Base-by-base conservation (phyloP, 2,113 vertebrate genomes). In the Balaeniceps rex region DNA sequence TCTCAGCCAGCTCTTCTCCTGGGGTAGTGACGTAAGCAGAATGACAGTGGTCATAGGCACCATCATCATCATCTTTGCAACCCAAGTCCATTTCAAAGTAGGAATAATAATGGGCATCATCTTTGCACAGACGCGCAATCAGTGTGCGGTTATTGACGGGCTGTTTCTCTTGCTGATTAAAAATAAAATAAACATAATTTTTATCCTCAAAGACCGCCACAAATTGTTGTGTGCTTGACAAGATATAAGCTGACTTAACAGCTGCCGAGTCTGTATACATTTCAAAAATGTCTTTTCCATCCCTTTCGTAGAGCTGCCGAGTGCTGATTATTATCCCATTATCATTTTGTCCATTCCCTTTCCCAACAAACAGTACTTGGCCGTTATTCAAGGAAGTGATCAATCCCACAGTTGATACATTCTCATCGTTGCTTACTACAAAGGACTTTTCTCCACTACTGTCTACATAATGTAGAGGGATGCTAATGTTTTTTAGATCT, bases 301-400 rank as follows among this genome's bases (percentile, higher is more conserved):
- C 97, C 1, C 75, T 68, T 8, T 96, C 94, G 5, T 98, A 96
- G 63, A 99, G 98, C 94, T 99, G 98, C 25, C 99, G 98, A 14
- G 99, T 99, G 98, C 99, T 99, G 96, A 99, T 99, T 36, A 99
- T 99, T 96, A 99, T 99, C n/a, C 99, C 98, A 14, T 99, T 99
- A 97, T 99, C 99, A 0, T 99, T 98, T 14, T 97, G 98, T 71
- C 99, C 99, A 6, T 99, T 99, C 51, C 99, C 99, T 80, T 99
- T 99, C 19, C 99, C 99, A 38, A 99, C 99, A 76, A 99, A 98
- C 83, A 99, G 98, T 87, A 99, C 98, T 0, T 54, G 97, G 4
- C 80, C 91, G 0, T 96, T 97, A 31, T 84, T 95, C 63, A 98
- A 96, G 68, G 97, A 97, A 5, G 99, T 99, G 97, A 99, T 99